Conservation (phyloP, 2,113 vertebrate genomes). For the Girardinichthys multiradiatus region DNA sequence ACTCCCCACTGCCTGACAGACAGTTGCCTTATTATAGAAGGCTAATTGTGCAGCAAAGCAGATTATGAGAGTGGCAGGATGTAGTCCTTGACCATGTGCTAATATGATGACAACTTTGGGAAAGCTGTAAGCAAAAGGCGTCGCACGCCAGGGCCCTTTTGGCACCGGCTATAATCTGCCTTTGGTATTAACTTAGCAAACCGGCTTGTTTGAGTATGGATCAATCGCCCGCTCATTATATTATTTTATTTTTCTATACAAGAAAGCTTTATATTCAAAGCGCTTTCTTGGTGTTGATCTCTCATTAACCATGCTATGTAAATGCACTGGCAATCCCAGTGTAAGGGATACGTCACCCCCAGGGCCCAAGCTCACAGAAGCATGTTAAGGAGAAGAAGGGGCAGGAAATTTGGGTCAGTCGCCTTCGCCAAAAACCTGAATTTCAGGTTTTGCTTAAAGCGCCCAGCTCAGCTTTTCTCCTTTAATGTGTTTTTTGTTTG, state of each 20-base stretch:
- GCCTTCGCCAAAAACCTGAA: conserved; percentile 78
- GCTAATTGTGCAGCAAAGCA: conserved; percentile 87
- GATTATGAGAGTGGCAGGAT: conserved; percentile 82
- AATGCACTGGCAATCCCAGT: conserved; percentile 79
- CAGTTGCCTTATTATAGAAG: conserved; percentile 79
- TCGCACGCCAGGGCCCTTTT: conserved; percentile 81
- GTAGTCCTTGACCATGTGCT: conserved; percentile 85
- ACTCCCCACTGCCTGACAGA: conserved; percentile 69
- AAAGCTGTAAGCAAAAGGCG: conserved; percentile 77
- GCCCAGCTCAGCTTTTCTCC: conserved; percentile 68
- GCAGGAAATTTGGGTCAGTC: conserved; percentile 82
- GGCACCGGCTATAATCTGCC: conserved; percentile 83
- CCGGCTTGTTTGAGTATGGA: conserved; percentile 84
- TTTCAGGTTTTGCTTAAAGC: conserved; percentile 80
- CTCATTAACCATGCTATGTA: conserved; percentile 84
- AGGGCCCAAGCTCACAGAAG: conserved; percentile 72
- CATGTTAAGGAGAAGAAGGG: conserved; percentile 77
- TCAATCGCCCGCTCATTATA: conserved; percentile 84
- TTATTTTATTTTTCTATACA: conserved; percentile 66
- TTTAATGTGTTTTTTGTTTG: conserved; percentile 78
- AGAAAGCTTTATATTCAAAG: conserved; percentile 82
- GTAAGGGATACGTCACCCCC: conserved; percentile 79
- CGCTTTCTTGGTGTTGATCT: conserved; percentile 81
- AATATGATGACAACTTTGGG: conserved; percentile 86
- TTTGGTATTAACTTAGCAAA: conserved; percentile 85